Evolutionary conservation across 2,797 vertebrate species (phyloP), one percentile per base, ranked within the genome.

Genomic region (Pygocentrus nattereri): DNA sequence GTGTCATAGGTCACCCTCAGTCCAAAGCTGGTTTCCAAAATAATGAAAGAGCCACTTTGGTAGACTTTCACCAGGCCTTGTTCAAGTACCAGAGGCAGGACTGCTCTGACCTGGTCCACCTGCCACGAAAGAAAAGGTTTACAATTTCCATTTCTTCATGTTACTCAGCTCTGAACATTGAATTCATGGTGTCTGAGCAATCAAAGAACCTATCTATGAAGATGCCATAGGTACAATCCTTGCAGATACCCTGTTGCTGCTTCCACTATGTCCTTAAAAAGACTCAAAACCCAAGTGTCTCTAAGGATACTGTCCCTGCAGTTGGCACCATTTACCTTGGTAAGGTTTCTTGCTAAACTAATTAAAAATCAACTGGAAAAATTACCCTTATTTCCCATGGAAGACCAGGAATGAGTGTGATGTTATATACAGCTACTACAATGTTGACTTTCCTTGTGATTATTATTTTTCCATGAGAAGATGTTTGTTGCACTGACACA

Each of bases 1-100:
- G 70, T 77, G 5, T 95, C 91, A 82, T 94, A 95, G 16, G 91
- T 90, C 73, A 95, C 64, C 7, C 80, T 89, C 6, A 95, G 34
- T 25, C 93, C 93, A 0, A 90, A 87, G 0, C 84, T 25, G 0
- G 87, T 88, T 18, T 91, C 88, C n/a, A 94, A 64, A 21, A 93
- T 2, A 0, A 95, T 85, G 79, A 93, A 91, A 49, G 78, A 80
- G 0, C 95, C 94, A 0, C 88, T 93, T 75, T 93, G 92, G 70
- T 88, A 83, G 0, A 91, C 44, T 0, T 82, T 77, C 0, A 93
- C n/a, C 15, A 87, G 86, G 23, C 79, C 84, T 50, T 89, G 84
- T 3, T 78, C 18, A 0, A 89, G 80, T 56, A 75, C 76, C 19
- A 92, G 44, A 0, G 95, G 95, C 19, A 95, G 88, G 0, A 88